phyloP scores from a whole-genome alignment of 2,113 vertebrate species.

The Lanius ludovicianus region DNA sequence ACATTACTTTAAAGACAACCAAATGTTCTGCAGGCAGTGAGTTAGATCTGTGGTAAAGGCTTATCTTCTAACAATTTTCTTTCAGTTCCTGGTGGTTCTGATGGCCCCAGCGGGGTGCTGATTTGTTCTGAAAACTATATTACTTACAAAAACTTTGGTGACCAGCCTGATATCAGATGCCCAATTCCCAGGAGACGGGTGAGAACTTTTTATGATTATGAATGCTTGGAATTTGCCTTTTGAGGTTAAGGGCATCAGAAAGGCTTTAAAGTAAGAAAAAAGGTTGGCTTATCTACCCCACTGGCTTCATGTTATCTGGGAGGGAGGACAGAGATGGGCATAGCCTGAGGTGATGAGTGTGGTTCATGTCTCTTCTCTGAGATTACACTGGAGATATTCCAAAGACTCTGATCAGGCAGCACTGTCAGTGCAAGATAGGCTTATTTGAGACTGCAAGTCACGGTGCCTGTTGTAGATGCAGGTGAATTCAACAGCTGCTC shows the following conservation, averaged over 20 bases:
- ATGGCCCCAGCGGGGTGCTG: slow-evolving; percentile 95
- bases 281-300: fast-evolving
- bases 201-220: slow-evolving; percentile 39
- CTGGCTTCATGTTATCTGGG: neutral
- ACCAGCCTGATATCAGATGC: slow-evolving; percentile 97
- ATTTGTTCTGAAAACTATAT: slow-evolving; percentile 99
- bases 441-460: neutral
- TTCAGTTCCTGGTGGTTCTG: slow-evolving; percentile 95
- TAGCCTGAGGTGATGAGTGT: slow-evolving; percentile 68
- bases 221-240: neutral
- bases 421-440: neutral
- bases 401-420: slow-evolving; percentile 68
- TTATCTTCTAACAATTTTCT: neutral
- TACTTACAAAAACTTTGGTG: slow-evolving; percentile 98
- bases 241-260: neutral
- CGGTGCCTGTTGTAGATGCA: fast-evolving
- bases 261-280: neutral
- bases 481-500: neutral
- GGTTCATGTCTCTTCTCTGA: slow-evolving; percentile 82
- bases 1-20: neutral
- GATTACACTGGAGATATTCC: slow-evolving; percentile 61
- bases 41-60: neutral
- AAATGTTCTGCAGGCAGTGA: neutral
- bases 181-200: slow-evolving; percentile 96
- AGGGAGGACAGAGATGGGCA: neutral